Evolutionary conservation across 2,797 vertebrate species (phyloP).

Genomic region (Leucoraja ocellata): DNA sequence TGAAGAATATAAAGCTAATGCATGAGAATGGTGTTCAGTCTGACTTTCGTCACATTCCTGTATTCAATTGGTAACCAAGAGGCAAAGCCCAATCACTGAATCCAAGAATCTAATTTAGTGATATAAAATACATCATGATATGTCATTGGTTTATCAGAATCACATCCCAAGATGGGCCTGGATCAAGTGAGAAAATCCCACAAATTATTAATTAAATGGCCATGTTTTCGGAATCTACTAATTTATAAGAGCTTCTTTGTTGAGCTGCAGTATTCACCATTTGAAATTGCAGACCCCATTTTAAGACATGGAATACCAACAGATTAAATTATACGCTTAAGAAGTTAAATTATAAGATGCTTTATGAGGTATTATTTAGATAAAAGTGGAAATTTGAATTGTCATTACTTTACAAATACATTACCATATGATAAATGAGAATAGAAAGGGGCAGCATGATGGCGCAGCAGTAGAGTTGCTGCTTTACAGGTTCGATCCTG

Average conservation of each 20-base stretch:
- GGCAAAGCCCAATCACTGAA: not conserved
- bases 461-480: too few relatives aligned
- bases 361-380: not conserved
- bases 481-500: too few relatives aligned
- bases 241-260: not conserved
- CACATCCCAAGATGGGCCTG: not conserved
- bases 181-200: not conserved
- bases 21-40: not conserved
- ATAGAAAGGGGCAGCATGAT: not conserved
- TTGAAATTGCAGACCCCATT: not conserved
- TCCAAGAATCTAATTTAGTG: not conserved
- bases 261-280: not conserved
- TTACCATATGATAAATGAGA: not conserved
- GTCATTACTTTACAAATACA: not conserved
- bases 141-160: not conserved
- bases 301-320: not conserved
- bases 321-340: not conserved
- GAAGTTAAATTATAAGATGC: too few relatives aligned
- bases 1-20: not conserved
- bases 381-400: slow-evolving; percentile 6
- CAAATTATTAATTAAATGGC: not conserved
- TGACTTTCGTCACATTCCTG: not conserved
- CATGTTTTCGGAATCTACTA: not conserved
- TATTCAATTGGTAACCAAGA: not conserved
- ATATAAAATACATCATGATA: not conserved